A percentile compares a stretch with the other conserved stretches of the same genome.
phyloP scores from a whole-genome alignment of 2,888 invertebrate species.

The Mythimna vitellina region DNA sequence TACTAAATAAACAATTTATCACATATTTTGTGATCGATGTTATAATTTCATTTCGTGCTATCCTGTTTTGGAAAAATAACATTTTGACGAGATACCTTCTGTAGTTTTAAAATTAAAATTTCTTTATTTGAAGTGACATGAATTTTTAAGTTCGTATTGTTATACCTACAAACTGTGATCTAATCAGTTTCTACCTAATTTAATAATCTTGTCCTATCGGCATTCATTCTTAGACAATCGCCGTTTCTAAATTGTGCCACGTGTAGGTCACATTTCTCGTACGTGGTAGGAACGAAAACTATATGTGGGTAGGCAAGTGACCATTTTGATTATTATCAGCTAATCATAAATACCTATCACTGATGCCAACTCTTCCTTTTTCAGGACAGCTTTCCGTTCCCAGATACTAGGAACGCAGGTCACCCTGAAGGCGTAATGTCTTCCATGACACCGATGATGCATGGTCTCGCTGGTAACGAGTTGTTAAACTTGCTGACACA shows the following conservation, averaged over 20 bases:
- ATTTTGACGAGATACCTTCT: not conserved
- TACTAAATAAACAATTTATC: too few species aligned
- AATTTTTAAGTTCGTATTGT: not conserved
- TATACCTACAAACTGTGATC: not conserved
- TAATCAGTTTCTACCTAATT: not conserved
- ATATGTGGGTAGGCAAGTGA: not conserved
- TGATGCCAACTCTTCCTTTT: slow-evolving; percentile 13
- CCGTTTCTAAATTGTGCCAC: not conserved
- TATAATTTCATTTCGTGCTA: not conserved
- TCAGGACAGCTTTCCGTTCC: slow-evolving; percentile 76
- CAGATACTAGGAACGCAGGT: slow-evolving; percentile 65
- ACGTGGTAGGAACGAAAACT: not conserved
- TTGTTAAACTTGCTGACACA: slow-evolving; percentile 72
- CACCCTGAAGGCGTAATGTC: slow-evolving; percentile 73
- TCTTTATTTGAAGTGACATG: not conserved
- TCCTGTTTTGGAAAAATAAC: not conserved
- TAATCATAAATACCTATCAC: not conserved
- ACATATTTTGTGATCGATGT: not conserved
- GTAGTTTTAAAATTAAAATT: not conserved
- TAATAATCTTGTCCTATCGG: not conserved
- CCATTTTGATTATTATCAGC: not conserved
- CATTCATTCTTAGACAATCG: not conserved
- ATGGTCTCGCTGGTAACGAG: slow-evolving; percentile 73
- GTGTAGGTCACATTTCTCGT: not conserved
- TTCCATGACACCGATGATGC: slow-evolving; percentile 76